A percentile compares a stretch with the other conserved stretches of the same genome.
Conservation (phyloP, 2,888 invertebrate species). For the Drosophila basisetae region DNA sequence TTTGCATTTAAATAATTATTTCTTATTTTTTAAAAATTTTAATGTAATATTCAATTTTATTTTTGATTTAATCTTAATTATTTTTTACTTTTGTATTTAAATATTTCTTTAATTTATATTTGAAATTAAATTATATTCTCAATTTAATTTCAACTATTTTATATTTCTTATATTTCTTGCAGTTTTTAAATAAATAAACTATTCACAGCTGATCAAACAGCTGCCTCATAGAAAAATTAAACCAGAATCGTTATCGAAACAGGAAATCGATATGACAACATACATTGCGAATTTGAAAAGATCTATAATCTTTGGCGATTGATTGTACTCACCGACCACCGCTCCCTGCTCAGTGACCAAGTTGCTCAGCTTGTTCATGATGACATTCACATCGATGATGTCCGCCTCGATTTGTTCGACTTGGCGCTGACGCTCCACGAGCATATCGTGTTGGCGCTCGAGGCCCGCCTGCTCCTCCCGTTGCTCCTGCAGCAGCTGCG, state of each 20-base stretch:
- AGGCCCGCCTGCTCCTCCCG: constrained; percentile 84
- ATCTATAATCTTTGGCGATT: neutral
- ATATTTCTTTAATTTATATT: neutral
- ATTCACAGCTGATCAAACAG: constrained; percentile 1
- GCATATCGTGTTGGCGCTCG: constrained; percentile 92
- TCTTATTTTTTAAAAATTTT: neutral
- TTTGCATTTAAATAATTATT: neutral
- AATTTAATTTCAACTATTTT: neutral
- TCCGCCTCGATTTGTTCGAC: constrained; percentile 93
- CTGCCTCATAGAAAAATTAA: neutral
- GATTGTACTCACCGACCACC: constrained; percentile 88
- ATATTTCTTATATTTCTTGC: neutral
- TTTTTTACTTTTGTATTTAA: neutral
- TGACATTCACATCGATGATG: constrained; percentile 93
- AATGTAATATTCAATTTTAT: neutral
- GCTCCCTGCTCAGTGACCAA: constrained; percentile 91
- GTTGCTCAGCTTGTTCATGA: constrained; percentile 91
- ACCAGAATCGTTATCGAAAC: neutral
- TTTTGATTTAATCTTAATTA: neutral
- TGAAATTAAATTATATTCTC: neutral
- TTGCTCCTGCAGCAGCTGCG: constrained; percentile 84
- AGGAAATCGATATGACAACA: neutral
- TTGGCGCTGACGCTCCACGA: constrained; percentile 92
- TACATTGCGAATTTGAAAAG: neutral
- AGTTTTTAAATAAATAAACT: neutral